Base-by-base conservation (phyloP, 64 coral and sea anemone genomes). In the Hydrozoanthus tunicans region DNA sequence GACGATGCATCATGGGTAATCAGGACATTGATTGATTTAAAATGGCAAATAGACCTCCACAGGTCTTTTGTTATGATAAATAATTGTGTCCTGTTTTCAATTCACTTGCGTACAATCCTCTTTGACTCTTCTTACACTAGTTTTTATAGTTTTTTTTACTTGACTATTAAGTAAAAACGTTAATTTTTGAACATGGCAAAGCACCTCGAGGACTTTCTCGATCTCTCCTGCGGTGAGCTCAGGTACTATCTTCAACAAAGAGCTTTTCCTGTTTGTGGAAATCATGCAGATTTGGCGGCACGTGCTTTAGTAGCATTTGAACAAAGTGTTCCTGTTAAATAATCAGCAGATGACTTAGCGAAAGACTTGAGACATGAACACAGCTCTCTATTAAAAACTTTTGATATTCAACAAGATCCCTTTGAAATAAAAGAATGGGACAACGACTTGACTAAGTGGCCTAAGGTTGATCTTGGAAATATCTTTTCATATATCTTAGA, bases 401-500 rank as follows among this genome's bases (percentile, higher is more conserved):
- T 65, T 52, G 25, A 81, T 6, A 64, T 93, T 58, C 14, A 73
- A 6, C 59, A 93, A 75, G 77, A 89, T 75, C 86, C 77, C 23
- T 25, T 93, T 10, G 85, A 90, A 51, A 89, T 81, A 11, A 66
- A 24, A 11, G 86, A 75, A 58, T 93, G 92, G 78, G n/a, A 52
- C 5, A 56, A 93, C 55, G 85, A 89, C 17, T 6, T 80, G n/a
- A 89, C 82, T 8, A 91, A 86, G 75, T 95, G 90, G 90, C 90
- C 90, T 3, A 91, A 80, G 64, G 69, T 51, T 6, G 15, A 89
- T 43, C 57, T 92, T 74, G 93, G 93, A 23, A 64, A 81, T 0
- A 61, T 94, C 7, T 95, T 95, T 69, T 26, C 51, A 61, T 89
- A 92, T 71, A 88, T 95, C 88, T 7, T 95, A 9, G 25, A 23